Conservation (phyloP, 1,140 invertebrate genomes). For the Nymphalis io region DNA sequence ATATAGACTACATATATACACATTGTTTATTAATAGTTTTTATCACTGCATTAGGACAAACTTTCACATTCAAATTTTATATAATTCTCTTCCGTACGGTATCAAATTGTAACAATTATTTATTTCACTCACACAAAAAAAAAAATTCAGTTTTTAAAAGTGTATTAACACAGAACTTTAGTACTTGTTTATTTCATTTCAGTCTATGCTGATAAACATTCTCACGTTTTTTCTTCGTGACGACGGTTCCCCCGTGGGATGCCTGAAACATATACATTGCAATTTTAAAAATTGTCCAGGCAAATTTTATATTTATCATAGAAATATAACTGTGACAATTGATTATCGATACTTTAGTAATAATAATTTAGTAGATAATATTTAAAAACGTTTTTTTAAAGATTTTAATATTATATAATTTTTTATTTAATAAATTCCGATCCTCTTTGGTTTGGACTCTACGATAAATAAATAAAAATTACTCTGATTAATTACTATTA, state of each 20-base stretch:
- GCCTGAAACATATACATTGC: conserved; percentile 30
- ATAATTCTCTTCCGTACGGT: neutral
- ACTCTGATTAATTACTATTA: too few relatives aligned
- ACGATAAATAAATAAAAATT: too few relatives aligned
- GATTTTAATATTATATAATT: neutral
- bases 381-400: neutral
- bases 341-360: too few relatives aligned
- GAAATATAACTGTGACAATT: too few relatives aligned
- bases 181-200: conserved; percentile 3
- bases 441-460: too few relatives aligned
- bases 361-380: neutral
- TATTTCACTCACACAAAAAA: conserved; percentile 7
- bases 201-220: conserved; percentile 31
- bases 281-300: too few relatives aligned
- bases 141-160: neutral
- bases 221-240: conserved; percentile 24
- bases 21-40: neutral
- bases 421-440: too few relatives aligned
- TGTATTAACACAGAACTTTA: neutral
- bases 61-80: neutral
- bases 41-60: conserved; percentile 2
- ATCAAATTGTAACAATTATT: neutral
- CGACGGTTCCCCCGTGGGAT: conserved; percentile 7
- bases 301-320: too few relatives aligned
- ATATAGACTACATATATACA: conserved; percentile 1